Percentiles rank a stretch among this genome's conserved stretches.
Conservation (phyloP, 2,113 vertebrate genomes). For the Rhineura floridana region DNA sequence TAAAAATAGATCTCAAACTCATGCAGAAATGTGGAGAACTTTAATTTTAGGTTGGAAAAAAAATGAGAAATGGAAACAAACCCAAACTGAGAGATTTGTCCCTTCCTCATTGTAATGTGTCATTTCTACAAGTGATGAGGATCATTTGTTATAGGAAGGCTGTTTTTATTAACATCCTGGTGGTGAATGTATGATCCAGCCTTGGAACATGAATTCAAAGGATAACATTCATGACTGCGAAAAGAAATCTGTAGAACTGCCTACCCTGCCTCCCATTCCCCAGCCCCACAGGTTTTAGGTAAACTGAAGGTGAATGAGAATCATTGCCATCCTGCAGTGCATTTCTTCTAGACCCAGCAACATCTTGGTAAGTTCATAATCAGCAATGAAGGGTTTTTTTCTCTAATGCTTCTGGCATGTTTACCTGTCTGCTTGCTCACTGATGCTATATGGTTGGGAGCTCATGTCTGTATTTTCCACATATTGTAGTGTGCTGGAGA, state of each 20-base stretch:
- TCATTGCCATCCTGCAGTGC: neutral
- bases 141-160: neutral
- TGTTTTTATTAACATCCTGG: neutral
- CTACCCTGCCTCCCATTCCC: no score
- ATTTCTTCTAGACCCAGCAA: neutral
- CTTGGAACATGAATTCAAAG: neutral
- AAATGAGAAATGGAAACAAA: no score
- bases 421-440: neutral
- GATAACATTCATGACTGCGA: neutral
- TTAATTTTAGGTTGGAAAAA: no score
- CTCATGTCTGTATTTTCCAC: neutral
- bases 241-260: neutral
- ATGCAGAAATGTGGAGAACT: no score
- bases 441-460: neutral
- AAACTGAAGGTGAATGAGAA: neutral
- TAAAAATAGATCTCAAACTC: no score
- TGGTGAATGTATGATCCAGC: neutral
- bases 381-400: slow-evolving; percentile 5
- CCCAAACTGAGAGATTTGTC: no score
- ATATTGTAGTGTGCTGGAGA: neutral
- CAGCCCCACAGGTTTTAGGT: neutral
- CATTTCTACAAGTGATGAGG: neutral
- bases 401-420: neutral
- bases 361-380: slow-evolving; percentile 1
- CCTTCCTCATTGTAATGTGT: neutral